Base-by-base conservation (phyloP, 2,888 invertebrate species). In the Drosophila paramelanica region DNA sequence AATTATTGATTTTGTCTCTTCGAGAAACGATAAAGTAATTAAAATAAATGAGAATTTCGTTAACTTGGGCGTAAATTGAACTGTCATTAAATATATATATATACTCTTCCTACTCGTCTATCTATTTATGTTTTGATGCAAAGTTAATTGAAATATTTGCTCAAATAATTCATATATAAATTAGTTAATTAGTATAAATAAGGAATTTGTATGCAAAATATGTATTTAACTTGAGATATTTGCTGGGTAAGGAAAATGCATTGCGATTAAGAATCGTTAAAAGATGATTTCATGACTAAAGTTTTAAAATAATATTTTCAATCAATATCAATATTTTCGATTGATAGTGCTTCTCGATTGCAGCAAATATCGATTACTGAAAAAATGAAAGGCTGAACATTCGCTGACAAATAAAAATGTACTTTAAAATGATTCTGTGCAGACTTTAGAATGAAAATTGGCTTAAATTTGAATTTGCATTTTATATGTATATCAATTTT, bases 1-100 rank as follows among this genome's bases (percentile, higher is more conserved):
- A 36, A 13, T 56, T 77, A 75, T 67, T 77, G 74, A 77, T 67
- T 77, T 73, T 77, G 25, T 49, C n/a, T 46, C 36, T 2, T 33
- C 39, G 47, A 42, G 51, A 10, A 31, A 49, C 41, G 20, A 42
- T 62, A 73, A 61, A 61, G 61, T 79, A 74, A 78, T 76, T 69
- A 69, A 69, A 57, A 62, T 59, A 74, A 79, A 73, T 66, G 79
- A 66, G 64, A 53, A 69, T 47, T 45, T 69, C 66, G 79, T 57
- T 47, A 39, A 58, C 58, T 65, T 77, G 47, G 41, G 61, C 72
- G 55, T 65, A 20, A 53, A 36, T 42, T 23, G 42, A 13, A 45
- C 11, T n/a, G 25, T 25, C 50, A 51, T 25, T 45, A 49, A 42
- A n/a, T 41, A 23, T 4, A 23, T 23, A 36, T 4, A 41, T 10